phyloP scores from a whole-genome alignment of 2,797 vertebrate genomes.

The Microchirus variegatus region DNA sequence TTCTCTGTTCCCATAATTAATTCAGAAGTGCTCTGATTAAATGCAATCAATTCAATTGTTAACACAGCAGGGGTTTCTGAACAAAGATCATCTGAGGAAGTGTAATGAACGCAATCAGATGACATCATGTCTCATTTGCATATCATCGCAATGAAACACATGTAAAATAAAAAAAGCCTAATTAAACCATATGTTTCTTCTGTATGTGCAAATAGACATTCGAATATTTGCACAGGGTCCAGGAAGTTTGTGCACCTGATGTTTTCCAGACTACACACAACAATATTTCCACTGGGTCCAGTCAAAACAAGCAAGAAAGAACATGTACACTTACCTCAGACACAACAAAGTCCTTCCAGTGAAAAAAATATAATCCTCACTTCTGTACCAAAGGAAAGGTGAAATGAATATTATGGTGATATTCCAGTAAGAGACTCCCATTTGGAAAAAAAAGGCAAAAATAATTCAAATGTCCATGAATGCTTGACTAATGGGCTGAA shows the following conservation, averaged over 20 bases:
- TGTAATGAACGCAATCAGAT: constrained; percentile 73
- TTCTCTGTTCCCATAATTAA: constrained; percentile 73
- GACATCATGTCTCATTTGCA: constrained; percentile 68
- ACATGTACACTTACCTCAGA: constrained; percentile 65
- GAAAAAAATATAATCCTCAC: constrained; percentile 49
- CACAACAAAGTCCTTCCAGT: constrained; percentile 39
- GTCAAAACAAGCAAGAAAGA: constrained; percentile 37
- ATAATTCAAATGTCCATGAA: constrained; percentile 65
- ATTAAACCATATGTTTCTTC: constrained; percentile 37
- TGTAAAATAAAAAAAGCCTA: constrained; percentile 21
- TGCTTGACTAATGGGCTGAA: constrained; percentile 63
- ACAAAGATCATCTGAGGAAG: constrained; percentile 70
- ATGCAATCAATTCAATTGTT: constrained; percentile 77
- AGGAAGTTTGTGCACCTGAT: constrained; percentile 36
- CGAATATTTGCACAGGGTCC: constrained; percentile 10
- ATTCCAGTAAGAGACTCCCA: constrained; percentile 57
- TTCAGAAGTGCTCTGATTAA: constrained; percentile 77
- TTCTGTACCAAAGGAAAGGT: constrained; percentile 27
- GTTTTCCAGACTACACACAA: constrained; percentile 6
- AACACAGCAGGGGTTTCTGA: constrained; percentile 62
- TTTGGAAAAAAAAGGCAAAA: constrained; percentile 39
- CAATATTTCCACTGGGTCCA: constrained; percentile 28
- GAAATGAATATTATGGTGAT: constrained; percentile 54
- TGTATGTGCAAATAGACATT: constrained; percentile 1
- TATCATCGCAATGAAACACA: constrained; percentile 41